A percentile compares a stretch with the other conserved stretches of the same genome.
Evolutionary conservation across 2,113 vertebrate species (phyloP).

Genomic region (Antigone vipio): DNA sequence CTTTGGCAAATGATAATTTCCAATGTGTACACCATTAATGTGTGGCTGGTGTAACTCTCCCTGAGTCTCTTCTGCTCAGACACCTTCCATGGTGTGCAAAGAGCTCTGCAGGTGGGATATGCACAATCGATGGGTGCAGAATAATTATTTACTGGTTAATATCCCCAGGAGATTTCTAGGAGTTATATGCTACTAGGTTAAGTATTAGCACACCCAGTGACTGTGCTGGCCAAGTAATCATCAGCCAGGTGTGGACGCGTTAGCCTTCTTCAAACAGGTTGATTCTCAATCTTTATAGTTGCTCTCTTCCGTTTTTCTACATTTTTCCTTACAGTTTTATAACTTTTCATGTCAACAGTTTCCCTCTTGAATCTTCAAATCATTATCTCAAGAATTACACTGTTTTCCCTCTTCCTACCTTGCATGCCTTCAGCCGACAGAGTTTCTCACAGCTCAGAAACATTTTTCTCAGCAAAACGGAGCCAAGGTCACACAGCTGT

Average conservation of each 20-base stretch:
- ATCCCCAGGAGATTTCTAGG: neutral
- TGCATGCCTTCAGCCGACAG: neutral
- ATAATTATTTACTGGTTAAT: neutral
- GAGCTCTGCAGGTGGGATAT: neutral
- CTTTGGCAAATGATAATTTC: neutral
- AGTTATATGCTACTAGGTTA: neutral
- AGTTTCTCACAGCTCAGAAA: slow-evolving; percentile 46
- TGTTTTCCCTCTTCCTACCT: neutral
- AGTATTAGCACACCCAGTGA: neutral
- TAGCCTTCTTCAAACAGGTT: neutral
- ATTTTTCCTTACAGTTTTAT: neutral
- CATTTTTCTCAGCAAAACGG: slow-evolving; percentile 29
- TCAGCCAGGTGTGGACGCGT: neutral
- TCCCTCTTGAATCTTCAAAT: neutral
- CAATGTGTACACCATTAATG: neutral
- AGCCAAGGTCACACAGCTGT: slow-evolving; percentile 55
- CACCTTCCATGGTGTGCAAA: neutral
- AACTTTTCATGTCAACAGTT: neutral
- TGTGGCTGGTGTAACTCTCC: neutral
- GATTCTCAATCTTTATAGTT: neutral
- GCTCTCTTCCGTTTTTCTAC: neutral
- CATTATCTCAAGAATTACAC: neutral
- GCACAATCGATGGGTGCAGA: neutral
- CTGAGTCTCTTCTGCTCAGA: neutral
- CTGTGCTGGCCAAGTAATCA: neutral